Base-by-base conservation (phyloP, 2,797 vertebrate species). In the Dicrostonyx torquatus region DNA sequence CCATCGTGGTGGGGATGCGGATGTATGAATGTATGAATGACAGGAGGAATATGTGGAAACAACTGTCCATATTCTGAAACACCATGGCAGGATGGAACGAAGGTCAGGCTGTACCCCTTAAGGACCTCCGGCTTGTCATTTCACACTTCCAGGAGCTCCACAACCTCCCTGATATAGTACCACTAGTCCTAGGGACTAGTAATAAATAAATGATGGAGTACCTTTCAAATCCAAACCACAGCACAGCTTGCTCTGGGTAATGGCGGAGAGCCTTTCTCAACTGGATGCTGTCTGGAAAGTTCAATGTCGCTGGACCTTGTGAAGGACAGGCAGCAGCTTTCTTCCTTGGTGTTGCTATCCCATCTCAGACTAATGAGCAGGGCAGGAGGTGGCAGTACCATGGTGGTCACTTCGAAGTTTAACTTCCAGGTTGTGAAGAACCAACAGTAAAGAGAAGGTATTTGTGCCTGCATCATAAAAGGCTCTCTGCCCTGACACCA, bases 401-500 rank as follows among this genome's bases (percentile, higher is more conserved):
- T n/a, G 62, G 45, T 4, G 13, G 48, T 86, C 87, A 80, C 40
- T 87, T 45, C 4, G 82, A n/a, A 55, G n/a, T n/a, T 89, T 80
- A 79, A 72, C 55, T 93, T 94, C 50, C 62, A 73, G 55, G 45
- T 70, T 62, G 24, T 66, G 55, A 22, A 40, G 85, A 58, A 48
- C 53, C 1, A 4, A 58, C n/a, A 24, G 75, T 70, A 73, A 90
- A 91, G 26, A 53, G 83, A 79, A 96, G 93, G 92, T 92, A 43
- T 80, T 90, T 77, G 62, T 82, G 4, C 48, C 92, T 85, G 58
- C 86, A 53, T 87, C 93, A 89, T 96, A 83, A 93, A 6, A 95
- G 86, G 75, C 79, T 92, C 86, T 90, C 78, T 95, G 58, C 82
- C 84, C 53, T 88, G 88, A 93, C 77, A 58, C 73, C 87, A 95